Percentiles rank a stretch among this genome's conserved stretches.
These are phyloP conservation scores for Machaerirhynchus nigripectus DNA, from an alignment of 2,113 vertebrate genomes.

Conservation along the genomic window DNA sequence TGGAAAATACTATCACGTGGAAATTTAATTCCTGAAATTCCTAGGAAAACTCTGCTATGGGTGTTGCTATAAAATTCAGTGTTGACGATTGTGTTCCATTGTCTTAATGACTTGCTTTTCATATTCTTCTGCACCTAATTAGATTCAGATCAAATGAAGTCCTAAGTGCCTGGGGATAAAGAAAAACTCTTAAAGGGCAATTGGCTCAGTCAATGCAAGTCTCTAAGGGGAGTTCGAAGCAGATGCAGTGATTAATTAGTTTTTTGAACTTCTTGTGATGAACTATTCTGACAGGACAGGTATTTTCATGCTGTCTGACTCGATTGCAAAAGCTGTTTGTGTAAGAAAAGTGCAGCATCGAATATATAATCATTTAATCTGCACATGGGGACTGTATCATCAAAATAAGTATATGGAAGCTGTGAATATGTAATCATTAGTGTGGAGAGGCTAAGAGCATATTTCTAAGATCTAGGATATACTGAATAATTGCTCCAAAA, in stretches of 20 bases:
- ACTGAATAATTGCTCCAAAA: neutral
- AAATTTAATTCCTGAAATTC: neutral
- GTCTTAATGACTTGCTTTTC: conserved; percentile 34
- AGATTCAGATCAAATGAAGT: conserved; percentile 57
- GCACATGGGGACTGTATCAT: neutral
- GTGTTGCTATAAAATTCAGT: neutral
- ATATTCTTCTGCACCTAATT: conserved; percentile 48
- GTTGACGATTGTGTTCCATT: neutral
- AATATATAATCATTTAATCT: neutral
- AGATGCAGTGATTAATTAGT: conserved; percentile 37
- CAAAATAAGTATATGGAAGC: neutral
- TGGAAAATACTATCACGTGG: neutral
- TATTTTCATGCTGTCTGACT: conserved; percentile 39
- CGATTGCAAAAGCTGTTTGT: neutral
- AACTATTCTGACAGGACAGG: conserved; percentile 49
- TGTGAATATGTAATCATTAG: neutral
- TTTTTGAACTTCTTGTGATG: conserved; percentile 22
- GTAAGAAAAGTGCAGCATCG: neutral
- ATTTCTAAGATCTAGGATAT: neutral
- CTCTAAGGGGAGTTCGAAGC: conserved; percentile 31
- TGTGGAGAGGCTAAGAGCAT: neutral
- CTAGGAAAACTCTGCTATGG: neutral
- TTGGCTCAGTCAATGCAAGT: conserved; percentile 16
- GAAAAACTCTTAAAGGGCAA: conserved; percentile 47
- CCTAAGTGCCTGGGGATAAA: conserved; percentile 34